phyloP scores from a whole-genome alignment of 1,140 invertebrate species.

The Cydia strobilella region DNA sequence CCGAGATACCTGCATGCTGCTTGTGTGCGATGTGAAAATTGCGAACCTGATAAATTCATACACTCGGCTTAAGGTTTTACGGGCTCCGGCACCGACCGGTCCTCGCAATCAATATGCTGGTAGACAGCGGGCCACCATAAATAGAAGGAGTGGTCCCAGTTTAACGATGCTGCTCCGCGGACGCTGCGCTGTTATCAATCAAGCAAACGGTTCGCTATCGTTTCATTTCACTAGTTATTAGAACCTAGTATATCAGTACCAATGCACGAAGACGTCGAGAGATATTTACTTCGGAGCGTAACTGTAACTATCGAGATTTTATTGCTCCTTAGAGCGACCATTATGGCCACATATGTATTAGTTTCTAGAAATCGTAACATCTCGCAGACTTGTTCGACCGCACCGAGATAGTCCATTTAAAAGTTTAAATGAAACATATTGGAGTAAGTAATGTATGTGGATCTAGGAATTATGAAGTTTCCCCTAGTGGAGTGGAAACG shows the following conservation, averaged over 20 bases:
- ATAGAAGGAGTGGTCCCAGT: constrained; percentile 64
- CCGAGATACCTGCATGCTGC: constrained; percentile 41
- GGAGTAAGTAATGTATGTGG: constrained; percentile 38
- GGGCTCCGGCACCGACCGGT: constrained; percentile 52
- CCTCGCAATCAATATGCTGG: constrained; percentile 65
- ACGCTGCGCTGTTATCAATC: constrained; percentile 66
- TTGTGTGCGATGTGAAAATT: constrained; percentile 57
- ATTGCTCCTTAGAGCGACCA: constrained; percentile 36
- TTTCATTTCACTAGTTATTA: constrained; percentile 58
- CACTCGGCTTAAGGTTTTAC: constrained; percentile 45
- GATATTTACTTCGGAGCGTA: constrained; percentile 44
- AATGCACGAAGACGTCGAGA: constrained; percentile 33
- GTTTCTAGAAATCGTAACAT: constrained; percentile 42
- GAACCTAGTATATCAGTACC: constrained; percentile 39
- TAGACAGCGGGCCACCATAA: constrained; percentile 65
- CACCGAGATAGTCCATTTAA: constrained; percentile 35
- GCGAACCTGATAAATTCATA: constrained; percentile 55
- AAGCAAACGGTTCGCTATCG: constrained; percentile 50
- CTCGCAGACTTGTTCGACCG: constrained; percentile 28
- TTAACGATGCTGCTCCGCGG: constrained; percentile 61
- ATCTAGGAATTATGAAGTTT: constrained; percentile 64
- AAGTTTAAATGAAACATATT: constrained; percentile 42
- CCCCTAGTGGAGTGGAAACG: constrained; percentile 57
- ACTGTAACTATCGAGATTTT: constrained; percentile 44
- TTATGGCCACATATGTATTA: constrained; percentile 41